A percentile compares a stretch with the other conserved stretches of the same genome.
Evolutionary conservation across 2,888 invertebrate species (phyloP).

Genomic region (Mythimna impura): DNA sequence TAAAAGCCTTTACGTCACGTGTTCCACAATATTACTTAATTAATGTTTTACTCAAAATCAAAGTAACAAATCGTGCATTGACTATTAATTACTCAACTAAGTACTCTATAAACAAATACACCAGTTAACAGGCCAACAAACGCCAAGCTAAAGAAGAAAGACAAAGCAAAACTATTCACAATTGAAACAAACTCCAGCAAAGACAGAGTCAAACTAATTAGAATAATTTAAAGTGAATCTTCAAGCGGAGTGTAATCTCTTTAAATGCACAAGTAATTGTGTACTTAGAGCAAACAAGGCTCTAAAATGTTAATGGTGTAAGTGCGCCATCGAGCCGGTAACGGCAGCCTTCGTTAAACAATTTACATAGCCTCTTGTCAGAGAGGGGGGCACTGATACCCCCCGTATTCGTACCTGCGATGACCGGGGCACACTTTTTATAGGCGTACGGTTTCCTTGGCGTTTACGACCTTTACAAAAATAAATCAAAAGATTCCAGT

Average conservation of each 20-base stretch:
- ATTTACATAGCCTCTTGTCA: conserved; percentile 80
- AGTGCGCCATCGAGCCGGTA: conserved; percentile 81
- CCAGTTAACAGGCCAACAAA: conserved; percentile 8
- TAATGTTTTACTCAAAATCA: neutral
- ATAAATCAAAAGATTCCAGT: conserved; percentile 36
- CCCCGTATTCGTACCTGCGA: conserved; percentile 21
- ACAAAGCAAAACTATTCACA: conserved; percentile 41
- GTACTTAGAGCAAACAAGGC: conserved; percentile 84
- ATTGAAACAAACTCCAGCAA: conserved; percentile 46
- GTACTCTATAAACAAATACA: neutral
- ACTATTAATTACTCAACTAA: neutral
- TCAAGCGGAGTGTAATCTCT: conserved; percentile 77
- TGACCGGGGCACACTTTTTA: conserved; percentile 35
- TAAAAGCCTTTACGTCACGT: too few species aligned
- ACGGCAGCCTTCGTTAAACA: conserved; percentile 83
- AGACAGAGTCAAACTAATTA: conserved; percentile 72
- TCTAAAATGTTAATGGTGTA: conserved; percentile 86
- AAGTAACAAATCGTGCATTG: neutral
- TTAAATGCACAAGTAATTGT: conserved; percentile 86
- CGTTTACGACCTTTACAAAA: conserved; percentile 32
- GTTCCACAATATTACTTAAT: too few species aligned
- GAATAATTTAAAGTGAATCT: conserved; percentile 76
- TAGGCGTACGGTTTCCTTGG: conserved; percentile 22
- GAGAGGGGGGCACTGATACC: neutral
- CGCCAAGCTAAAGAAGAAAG: conserved; percentile 17